Base-by-base conservation (phyloP, 2,888 invertebrate genomes). In the Luffia ferchaultella region DNA sequence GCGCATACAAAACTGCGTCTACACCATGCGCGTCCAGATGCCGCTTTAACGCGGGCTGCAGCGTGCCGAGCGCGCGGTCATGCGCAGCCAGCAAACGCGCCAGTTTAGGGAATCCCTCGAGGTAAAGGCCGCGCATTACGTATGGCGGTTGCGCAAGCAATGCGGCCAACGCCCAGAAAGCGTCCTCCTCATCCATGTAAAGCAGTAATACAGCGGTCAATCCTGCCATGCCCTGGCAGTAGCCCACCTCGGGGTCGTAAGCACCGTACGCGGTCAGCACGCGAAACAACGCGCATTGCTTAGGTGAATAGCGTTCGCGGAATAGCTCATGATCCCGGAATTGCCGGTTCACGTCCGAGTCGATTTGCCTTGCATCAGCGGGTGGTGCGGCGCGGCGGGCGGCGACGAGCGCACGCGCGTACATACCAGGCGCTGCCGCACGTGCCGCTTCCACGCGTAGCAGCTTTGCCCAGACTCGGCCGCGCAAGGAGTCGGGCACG, bases 181-280 rank as follows among this genome's bases (percentile, higher is more conserved):
- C 97, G 76, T 98, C 97, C 73, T 96, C 96, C 76, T 99, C 99
- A 67, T 96, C 93, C 89, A 99, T 92, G 70, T 98, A 99, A 90
- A 99, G 95, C 46, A 99, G 88, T 46, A 99, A 86, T 17, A 99
- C 91, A n/a, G 98, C 99, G 16, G 98, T 98, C 54, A 99, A 87
- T 62, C 99, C 98, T 16, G 97, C 98, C 98, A 99, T 99, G 48
- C 98, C 98, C 82, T 98, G 97, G 64, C 97, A 97, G 73, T 98
- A 98, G 7, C 96, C 96, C 53, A 97, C 91, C 82, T 96, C 96
- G 50, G 96, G 93, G 82, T 99, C 99, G 76, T 98, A 99, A 88
- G 98, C 94, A 63, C 97, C 97, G 78, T 99, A 99, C 5, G 99
- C 98, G 62, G 96, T 95, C 56, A 99, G 85, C 50, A 99, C 95